phyloP scores from a whole-genome alignment of 2,113 vertebrate species.

The Ochotona curzoniae region DNA sequence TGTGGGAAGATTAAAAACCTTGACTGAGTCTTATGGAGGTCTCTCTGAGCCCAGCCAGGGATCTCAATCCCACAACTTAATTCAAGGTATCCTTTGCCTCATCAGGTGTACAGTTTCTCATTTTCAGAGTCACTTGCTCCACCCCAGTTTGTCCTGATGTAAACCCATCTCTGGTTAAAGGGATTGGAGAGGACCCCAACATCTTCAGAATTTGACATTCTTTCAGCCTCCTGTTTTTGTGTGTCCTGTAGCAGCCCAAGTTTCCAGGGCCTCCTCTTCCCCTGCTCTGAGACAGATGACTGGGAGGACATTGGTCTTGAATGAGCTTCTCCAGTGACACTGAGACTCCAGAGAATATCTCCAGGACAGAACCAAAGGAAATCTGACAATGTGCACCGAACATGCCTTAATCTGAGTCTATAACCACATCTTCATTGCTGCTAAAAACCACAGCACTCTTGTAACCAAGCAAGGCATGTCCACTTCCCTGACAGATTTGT shows the following conservation, averaged over 20 bases:
- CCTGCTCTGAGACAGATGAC: not conserved
- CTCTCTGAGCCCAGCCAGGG: no score
- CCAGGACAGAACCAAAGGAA: not conserved
- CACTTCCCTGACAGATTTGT: slow-evolving; percentile 46
- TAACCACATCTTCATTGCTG: slow-evolving; percentile 50
- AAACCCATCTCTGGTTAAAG: not conserved
- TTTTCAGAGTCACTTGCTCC: not conserved
- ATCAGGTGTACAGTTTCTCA: not conserved
- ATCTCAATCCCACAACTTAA: no score
- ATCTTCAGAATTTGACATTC: not conserved
- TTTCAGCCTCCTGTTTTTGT: not conserved
- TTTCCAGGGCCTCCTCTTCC: not conserved
- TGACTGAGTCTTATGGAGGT: no score
- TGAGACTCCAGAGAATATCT: not conserved
- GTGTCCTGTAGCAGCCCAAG: not conserved
- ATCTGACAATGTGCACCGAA: not conserved
- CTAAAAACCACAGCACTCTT: slow-evolving; percentile 49
- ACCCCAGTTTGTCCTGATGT: not conserved
- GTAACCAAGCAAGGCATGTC: slow-evolving; percentile 41
- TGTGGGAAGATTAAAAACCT: no score
- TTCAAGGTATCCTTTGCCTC: no score
- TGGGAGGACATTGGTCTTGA: not conserved
- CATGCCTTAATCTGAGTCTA: slow-evolving; percentile 16
- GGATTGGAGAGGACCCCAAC: not conserved
- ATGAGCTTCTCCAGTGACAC: not conserved